These are phyloP conservation scores for Rhopalosiphum nymphaeae DNA, from an alignment of 2,888 invertebrate genomes.

Conservation along the genomic window DNA sequence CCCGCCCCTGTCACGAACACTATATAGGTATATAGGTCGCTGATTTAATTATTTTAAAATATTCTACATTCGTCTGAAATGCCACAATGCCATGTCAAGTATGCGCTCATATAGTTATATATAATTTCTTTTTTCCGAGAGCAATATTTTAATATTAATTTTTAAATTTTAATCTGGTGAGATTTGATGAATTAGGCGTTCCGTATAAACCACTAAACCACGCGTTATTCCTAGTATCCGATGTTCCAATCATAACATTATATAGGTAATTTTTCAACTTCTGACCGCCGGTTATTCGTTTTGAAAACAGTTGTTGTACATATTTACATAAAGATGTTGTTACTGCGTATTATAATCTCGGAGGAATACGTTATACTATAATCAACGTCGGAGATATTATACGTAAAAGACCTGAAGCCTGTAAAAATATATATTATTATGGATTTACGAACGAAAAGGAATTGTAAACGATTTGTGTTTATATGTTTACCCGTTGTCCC, in stretches of 20 bases:
- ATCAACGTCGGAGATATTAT: neutral
- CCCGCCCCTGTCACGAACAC: too few species aligned
- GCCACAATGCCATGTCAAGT: neutral
- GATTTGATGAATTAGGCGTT: slow-evolving; percentile 11
- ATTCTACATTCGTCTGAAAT: neutral
- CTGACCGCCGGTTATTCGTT: neutral
- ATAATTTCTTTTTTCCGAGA: neutral
- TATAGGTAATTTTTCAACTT: slow-evolving; percentile 15
- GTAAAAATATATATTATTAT: neutral
- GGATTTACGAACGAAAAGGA: neutral
- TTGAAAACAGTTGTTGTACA: neutral
- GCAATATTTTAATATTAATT: neutral
- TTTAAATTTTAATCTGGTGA: neutral
- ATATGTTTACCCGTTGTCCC: neutral
- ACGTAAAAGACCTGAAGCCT: neutral
- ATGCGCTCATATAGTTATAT: neutral
- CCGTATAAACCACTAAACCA: neutral
- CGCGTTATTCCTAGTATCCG: neutral
- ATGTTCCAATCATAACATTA: neutral
- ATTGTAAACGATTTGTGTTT: neutral
- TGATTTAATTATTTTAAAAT: neutral
- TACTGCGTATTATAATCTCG: neutral
- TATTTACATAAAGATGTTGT: slow-evolving; percentile 30
- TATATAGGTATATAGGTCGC: neutral
- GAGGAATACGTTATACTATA: neutral